Evolutionary conservation across 2,888 invertebrate species (phyloP).

Genomic region (Gisinianus flammeolus): DNA sequence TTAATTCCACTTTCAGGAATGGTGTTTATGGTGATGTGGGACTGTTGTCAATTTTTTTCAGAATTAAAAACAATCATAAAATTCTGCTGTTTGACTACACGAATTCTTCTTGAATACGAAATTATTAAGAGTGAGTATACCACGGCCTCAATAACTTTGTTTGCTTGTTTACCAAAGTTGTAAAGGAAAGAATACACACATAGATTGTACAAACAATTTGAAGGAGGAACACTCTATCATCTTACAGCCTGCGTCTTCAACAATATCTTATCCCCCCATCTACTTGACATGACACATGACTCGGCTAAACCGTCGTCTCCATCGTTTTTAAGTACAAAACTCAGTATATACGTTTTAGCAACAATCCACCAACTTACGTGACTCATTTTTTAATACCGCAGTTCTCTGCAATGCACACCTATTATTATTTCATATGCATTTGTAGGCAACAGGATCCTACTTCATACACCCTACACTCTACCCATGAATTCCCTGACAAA

Average conservation of each 20-base stretch:
- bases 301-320: background rate
- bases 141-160: conserved; percentile 2
- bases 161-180: background rate
- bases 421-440: background rate
- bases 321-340: background rate
- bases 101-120: background rate
- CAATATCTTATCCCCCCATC: background rate
- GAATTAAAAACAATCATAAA: background rate
- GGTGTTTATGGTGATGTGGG: too few relatives aligned
- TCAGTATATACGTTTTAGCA: background rate
- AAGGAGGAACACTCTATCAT: background rate
- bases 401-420: background rate
- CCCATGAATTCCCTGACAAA: background rate
- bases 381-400: background rate
- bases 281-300: background rate
- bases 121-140: background rate
- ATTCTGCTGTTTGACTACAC: background rate
- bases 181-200: background rate
- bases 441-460: too few relatives aligned
- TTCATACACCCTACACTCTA: background rate
- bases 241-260: background rate
- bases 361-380: background rate
- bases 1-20: too few relatives aligned
- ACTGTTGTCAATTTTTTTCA: too few relatives aligned
- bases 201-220: background rate